A percentile compares a stretch with the other conserved stretches of the same genome.
Conservation (phyloP, 1,140 invertebrate genomes). For the Scaptomyza pallida region DNA sequence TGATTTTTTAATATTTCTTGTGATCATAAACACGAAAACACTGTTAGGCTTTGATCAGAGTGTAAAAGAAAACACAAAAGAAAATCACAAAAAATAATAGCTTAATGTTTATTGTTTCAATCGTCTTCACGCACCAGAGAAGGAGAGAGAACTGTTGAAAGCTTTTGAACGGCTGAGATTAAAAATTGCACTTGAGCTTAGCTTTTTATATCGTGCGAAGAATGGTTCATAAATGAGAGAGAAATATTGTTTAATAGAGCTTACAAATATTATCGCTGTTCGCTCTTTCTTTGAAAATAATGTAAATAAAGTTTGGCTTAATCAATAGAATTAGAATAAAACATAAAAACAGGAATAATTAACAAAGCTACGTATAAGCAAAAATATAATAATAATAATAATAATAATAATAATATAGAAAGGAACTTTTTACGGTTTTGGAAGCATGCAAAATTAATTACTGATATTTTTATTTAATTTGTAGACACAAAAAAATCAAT, state of each 20-base stretch:
- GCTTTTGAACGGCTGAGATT: conserved; percentile 15
- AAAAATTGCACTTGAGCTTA: conserved; percentile 40
- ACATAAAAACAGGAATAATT: background rate
- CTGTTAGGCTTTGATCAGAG: no score
- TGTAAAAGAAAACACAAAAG: no score
- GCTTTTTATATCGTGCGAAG: conserved; percentile 24
- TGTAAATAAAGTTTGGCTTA: conserved; percentile 14
- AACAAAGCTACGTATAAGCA: background rate
- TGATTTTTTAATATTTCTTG: no score
- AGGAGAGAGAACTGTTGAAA: conserved; percentile 5
- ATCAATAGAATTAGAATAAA: background rate
- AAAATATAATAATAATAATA: conserved; percentile 39
- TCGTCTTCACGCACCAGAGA: background rate
- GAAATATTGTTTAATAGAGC: background rate
- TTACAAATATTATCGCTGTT: background rate
- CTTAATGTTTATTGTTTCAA: background rate
- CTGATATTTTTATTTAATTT: conserved; percentile 40
- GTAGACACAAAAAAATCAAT: conserved; percentile 48
- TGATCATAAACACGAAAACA: no score
- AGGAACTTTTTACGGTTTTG: conserved; percentile 83
- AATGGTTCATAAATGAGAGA: conserved; percentile 16
- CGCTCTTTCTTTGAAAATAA: background rate
- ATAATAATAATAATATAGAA: conserved; percentile 51
- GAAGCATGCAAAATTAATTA: conserved; percentile 73
- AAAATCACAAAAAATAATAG: conserved; percentile 8